Percentiles rank a stretch among this genome's conserved stretches.
Evolutionary conservation across 2,888 invertebrate genomes (phyloP).

Genomic region (Phyto melanocephala): DNA sequence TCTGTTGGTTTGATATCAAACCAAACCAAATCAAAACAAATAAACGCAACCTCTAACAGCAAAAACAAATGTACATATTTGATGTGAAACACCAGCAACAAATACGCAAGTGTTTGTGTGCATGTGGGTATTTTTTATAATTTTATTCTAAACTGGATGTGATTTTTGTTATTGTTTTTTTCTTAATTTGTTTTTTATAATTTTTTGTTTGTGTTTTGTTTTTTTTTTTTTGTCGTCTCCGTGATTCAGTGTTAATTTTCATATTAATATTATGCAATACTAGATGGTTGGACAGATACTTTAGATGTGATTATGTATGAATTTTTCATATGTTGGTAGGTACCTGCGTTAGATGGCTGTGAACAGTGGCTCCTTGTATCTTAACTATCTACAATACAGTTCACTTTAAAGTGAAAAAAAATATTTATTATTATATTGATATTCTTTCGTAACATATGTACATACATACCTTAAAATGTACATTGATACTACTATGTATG

Average conservation of each 20-base stretch:
- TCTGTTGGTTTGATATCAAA: constrained; percentile 30
- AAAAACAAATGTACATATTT: neutral
- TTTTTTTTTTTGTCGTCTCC: constrained; percentile 19
- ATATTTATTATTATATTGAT: too few relatives aligned
- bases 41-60: neutral
- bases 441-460: too few relatives aligned
- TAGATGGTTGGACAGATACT: constrained; percentile 29
- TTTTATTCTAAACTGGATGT: neutral
- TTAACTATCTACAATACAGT: too few relatives aligned
- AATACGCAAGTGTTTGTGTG: constrained; percentile 10
- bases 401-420: too few relatives aligned
- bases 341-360: too few relatives aligned
- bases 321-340: neutral
- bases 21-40: neutral
- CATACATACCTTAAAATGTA: too few relatives aligned
- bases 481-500: too few relatives aligned
- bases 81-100: neutral
- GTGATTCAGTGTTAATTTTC: constrained; percentile 61
- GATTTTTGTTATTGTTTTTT: neutral
- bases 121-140: neutral
- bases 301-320: constrained; percentile 23
- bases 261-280: constrained; percentile 59
- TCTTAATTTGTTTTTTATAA: neutral
- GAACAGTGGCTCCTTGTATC: too few relatives aligned
- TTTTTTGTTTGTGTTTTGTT: constrained; percentile 4